Evolutionary conservation across 2,113 vertebrate species (phyloP), one percentile per base, ranked within the genome.

Genomic region (Oostethus manadensis): DNA sequence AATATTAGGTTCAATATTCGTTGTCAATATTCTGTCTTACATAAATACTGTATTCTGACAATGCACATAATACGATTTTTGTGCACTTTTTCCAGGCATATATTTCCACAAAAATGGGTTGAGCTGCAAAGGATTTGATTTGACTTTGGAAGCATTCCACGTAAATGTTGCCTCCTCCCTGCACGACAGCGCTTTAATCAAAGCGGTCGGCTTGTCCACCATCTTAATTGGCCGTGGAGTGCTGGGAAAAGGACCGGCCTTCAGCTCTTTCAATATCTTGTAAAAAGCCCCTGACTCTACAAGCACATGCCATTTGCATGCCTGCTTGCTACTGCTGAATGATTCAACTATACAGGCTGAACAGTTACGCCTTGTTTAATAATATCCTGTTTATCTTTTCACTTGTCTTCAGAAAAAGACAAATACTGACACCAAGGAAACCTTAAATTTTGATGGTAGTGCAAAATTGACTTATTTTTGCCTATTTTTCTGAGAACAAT

Each of bases 241-340:
- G 26, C 56, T 83, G 81, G 38, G 14, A 80, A 86, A 86, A 86
- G 77, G 76, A 80, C 76, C 81, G 60, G 71, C 77, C 77, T 84
- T 76, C 73, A 80, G 82, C 80, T 77, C 51, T 71, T 83, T 83
- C 80, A 83, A 83, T 68, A 78, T 80, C 76, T 76, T 76, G 77
- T 85, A 73, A 86, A 86, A 84, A 51, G 77, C 64, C 69, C 75
- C 76, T 82, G 77, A 87, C 83, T 79, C 70, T 76, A 82, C 76
- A 80, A 81, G 74, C 79, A 71, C 58, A 66, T 54, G 49, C 58
- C 73, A 76, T 68, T 66, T 82, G 70, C 65, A 62, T 69, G 64
- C 65, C 62, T 74, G 68, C 62, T 78, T 46, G 74, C 72, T 58
- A 76, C 84, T 84, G 80, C 81, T 65, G 68, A 83, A 77, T 74